A percentile compares a stretch with the other conserved stretches of the same genome.
These are phyloP conservation scores for Heteromormyrus szaboi DNA, from an alignment of 2,797 vertebrate species.

Conservation along the genomic window DNA sequence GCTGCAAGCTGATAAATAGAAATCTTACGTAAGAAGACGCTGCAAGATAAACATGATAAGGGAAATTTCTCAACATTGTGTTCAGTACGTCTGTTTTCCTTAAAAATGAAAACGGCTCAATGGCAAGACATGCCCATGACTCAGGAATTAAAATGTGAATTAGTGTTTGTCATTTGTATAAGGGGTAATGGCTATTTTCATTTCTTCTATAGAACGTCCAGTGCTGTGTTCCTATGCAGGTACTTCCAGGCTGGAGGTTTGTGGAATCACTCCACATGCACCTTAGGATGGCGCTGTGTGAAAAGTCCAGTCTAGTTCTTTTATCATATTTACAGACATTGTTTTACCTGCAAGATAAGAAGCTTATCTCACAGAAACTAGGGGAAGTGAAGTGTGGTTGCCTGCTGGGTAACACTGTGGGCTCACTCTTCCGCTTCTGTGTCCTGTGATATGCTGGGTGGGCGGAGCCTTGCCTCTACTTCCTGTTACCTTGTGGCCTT, in stretches of 20 bases:
- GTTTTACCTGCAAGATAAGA: background rate
- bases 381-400: background rate
- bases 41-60: background rate
- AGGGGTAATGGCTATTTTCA: background rate
- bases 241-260: background rate
- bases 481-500: background rate
- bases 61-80: background rate
- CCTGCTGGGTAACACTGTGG: background rate
- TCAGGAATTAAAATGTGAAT: background rate
- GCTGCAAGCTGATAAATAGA: background rate
- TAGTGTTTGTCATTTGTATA: background rate
- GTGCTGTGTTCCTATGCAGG: background rate
- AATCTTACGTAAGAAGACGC: background rate
- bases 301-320: background rate
- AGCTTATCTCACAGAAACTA: background rate
- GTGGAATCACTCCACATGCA: background rate
- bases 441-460: background rate
- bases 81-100: background rate
- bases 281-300: background rate
- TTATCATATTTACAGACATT: background rate
- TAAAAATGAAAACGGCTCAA: background rate
- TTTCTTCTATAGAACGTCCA: background rate
- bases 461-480: background rate
- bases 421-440: background rate
- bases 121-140: background rate